Conservation (phyloP, 2,888 invertebrate species). For the Diarsia dahlii region DNA sequence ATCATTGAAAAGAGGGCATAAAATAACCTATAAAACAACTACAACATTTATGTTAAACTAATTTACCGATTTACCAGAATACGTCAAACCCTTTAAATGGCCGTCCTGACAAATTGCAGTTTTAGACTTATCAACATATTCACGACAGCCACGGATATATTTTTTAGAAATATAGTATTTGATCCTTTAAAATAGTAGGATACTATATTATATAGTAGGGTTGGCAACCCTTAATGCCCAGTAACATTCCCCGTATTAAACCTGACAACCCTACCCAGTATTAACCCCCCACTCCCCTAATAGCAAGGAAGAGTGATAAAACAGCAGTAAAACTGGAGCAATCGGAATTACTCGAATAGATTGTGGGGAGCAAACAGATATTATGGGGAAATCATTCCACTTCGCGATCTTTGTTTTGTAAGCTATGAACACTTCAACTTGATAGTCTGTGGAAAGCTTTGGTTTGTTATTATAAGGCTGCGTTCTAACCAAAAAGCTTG, state of each 20-base stretch:
- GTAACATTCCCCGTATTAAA: background rate
- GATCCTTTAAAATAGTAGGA: no score
- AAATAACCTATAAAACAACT: no score
- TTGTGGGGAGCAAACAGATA: slow-evolving; percentile 63
- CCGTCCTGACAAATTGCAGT: no score
- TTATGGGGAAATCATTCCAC: slow-evolving; percentile 55
- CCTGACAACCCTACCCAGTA: slow-evolving; percentile 39
- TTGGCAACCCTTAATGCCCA: no score
- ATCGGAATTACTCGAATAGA: slow-evolving; percentile 66
- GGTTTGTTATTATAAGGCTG: slow-evolving; percentile 22
- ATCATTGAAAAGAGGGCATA: no score
- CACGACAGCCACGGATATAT: no score
- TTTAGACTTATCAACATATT: no score
- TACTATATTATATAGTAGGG: no score
- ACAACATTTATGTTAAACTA: no score
- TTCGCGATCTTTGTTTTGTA: slow-evolving; percentile 49
- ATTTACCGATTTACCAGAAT: no score
- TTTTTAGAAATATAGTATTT: no score
- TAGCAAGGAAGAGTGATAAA: slow-evolving; percentile 75
- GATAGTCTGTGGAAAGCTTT: slow-evolving; percentile 21
- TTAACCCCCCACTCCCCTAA: slow-evolving; percentile 69
- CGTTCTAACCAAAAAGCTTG: background rate
- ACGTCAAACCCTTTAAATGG: no score
- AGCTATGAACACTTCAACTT: slow-evolving; percentile 33
- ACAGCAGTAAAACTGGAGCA: slow-evolving; percentile 72